phyloP scores from a whole-genome alignment of 2,797 vertebrate genomes.

The Lates japonicus region DNA sequence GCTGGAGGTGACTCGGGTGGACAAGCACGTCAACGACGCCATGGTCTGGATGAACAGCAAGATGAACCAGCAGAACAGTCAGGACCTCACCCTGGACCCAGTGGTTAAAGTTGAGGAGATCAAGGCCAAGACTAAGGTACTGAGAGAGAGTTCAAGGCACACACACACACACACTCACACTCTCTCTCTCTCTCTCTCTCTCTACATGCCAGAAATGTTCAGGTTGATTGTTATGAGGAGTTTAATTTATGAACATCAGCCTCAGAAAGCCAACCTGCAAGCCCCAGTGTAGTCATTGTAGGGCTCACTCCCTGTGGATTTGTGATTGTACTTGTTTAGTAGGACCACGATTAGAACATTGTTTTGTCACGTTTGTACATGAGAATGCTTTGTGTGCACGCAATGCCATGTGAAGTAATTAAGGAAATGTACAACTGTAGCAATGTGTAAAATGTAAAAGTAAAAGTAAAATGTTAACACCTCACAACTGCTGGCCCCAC shows the following conservation, averaged over 20 bases:
- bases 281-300: neutral
- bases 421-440: too few relatives aligned
- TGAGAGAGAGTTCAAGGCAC: neutral
- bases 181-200: too few relatives aligned
- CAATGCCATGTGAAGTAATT: too few relatives aligned
- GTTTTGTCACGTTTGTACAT: too few relatives aligned
- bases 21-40: constrained; percentile 91
- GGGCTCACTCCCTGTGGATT: too few relatives aligned
- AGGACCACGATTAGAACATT: neutral
- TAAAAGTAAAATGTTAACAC: neutral
- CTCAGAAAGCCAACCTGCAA: neutral
- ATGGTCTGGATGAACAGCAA: constrained; percentile 98
- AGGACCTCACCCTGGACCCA: constrained; percentile 91
- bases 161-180: too few relatives aligned
- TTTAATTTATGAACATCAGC: too few relatives aligned
- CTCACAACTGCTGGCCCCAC: neutral
- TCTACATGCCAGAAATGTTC: neutral
- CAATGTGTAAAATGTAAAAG: too few relatives aligned
- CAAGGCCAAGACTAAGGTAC: constrained; percentile 93
- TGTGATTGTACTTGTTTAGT: neutral
- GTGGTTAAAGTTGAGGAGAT: constrained; percentile 92
- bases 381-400: too few relatives aligned
- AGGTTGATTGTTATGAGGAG: neutral
- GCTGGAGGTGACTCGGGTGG: constrained; percentile 91
- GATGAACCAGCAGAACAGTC: constrained; percentile 96